Percentiles rank a stretch among this genome's conserved stretches.
These are phyloP conservation scores for Crotalus horridus DNA, from an alignment of 2,113 vertebrate species.

Conservation along the genomic window DNA sequence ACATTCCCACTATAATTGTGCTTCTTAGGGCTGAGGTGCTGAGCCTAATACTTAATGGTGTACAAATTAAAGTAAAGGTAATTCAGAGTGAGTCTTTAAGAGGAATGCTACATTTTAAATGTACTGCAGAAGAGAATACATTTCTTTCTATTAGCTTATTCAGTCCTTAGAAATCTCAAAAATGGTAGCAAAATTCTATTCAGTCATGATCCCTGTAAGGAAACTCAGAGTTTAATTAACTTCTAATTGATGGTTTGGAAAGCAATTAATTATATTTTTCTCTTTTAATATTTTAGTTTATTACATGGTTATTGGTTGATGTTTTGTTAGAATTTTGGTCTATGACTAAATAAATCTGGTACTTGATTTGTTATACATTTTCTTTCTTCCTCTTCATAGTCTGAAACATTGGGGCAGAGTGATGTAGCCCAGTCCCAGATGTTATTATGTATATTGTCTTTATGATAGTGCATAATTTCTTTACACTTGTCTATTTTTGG, in stretches of 20 bases:
- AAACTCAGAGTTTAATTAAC: background rate
- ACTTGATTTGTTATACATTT: background rate
- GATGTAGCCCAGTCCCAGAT: background rate
- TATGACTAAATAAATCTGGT: background rate
- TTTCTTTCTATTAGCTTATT: background rate
- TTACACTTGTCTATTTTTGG: background rate
- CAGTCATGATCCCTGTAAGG: background rate
- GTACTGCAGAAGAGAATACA: background rate
- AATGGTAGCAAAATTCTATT: background rate
- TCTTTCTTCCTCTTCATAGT: background rate
- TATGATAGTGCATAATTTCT: background rate
- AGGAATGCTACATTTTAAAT: background rate
- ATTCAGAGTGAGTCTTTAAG: background rate
- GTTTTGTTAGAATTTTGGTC: background rate
- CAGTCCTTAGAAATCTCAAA: background rate
- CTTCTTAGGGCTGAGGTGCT: background rate
- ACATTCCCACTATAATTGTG: background rate
- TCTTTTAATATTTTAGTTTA: background rate
- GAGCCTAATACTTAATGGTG: background rate
- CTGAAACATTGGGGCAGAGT: background rate
- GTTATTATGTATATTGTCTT: background rate
- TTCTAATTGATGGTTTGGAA: background rate
- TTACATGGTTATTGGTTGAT: background rate
- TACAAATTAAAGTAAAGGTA: background rate
- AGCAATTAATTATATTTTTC: background rate